Conservation (phyloP, 2,888 invertebrate genomes). For the Scotopteryx bipunctaria region DNA sequence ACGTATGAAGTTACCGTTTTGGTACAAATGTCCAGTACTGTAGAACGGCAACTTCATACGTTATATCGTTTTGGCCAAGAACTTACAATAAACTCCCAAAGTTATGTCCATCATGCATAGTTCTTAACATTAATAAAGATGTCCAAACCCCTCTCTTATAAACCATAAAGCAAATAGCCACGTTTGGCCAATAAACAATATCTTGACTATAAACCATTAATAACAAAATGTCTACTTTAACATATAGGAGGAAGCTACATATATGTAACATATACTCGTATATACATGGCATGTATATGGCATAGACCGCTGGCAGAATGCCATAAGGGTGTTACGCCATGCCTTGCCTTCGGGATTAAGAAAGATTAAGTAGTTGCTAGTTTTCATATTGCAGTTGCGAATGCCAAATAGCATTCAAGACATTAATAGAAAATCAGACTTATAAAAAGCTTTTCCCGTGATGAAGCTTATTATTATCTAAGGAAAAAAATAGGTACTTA, state of each 20-base stretch:
- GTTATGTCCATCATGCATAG: too few relatives aligned
- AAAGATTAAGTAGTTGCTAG: constrained; percentile 25
- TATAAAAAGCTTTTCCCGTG: too few relatives aligned
- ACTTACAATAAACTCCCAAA: too few relatives aligned
- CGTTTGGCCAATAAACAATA: constrained; percentile 24
- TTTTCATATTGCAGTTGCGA: constrained; percentile 14
- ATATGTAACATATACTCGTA: not conserved
- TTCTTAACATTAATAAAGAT: not conserved
- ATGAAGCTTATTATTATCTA: too few relatives aligned
- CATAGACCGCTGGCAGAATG: constrained; percentile 42
- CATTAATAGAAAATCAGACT: not conserved
- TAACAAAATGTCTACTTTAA: constrained; percentile 23
- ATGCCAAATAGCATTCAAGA: constrained; percentile 10
- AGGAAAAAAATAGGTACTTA: too few relatives aligned
- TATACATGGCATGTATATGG: constrained; percentile 5
- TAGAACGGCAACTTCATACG: too few relatives aligned
- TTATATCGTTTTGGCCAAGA: too few relatives aligned
- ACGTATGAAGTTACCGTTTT: too few relatives aligned
- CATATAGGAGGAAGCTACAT: constrained; percentile 25
- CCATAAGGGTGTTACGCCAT: constrained; percentile 38
- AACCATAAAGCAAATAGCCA: not conserved
- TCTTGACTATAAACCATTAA: constrained; percentile 15
- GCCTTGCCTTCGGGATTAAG: constrained; percentile 30
- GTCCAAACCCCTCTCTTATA: not conserved
- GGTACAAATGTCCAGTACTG: too few relatives aligned